These are phyloP conservation scores for Dasypolia templi DNA, from an alignment of 2,888 invertebrate species.

Conservation along the genomic window DNA sequence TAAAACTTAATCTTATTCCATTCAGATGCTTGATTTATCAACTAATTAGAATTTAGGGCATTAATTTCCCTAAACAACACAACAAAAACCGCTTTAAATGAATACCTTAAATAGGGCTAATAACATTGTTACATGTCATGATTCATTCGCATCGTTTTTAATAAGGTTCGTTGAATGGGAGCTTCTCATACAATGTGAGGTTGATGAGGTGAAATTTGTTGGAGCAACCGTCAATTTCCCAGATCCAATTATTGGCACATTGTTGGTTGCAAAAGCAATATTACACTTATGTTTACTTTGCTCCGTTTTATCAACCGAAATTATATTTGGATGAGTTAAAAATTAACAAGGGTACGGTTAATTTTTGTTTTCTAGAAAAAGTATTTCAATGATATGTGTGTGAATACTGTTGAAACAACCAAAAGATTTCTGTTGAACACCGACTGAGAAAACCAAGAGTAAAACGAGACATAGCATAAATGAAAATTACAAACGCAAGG, in stretches of 20 bases:
- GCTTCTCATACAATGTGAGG: conserved; percentile 63
- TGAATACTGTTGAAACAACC: not conserved
- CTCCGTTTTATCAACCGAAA: conserved; percentile 42
- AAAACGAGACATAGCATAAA: not conserved
- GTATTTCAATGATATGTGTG: not conserved
- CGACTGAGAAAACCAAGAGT: not conserved
- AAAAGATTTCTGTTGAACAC: not conserved
- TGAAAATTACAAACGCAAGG: not conserved
- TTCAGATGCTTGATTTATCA: not conserved
- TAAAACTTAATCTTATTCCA: not conserved
- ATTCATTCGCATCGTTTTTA: conserved; percentile 64
- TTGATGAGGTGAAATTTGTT: conserved; percentile 72
- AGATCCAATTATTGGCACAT: conserved; percentile 74
- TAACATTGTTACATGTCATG: conserved; percentile 46
- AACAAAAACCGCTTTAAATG: conserved; percentile 24
- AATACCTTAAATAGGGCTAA: conserved; percentile 42
- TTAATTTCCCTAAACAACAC: conserved; percentile 22
- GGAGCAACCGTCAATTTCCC: conserved; percentile 70
- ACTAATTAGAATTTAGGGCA: not conserved
- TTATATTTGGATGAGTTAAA: conserved; percentile 25
- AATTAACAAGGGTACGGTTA: not conserved
- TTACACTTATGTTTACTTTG: conserved; percentile 58
- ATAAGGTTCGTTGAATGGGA: conserved; percentile 59
- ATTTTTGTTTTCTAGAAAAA: not conserved
- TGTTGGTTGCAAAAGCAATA: conserved; percentile 68